Evolutionary conservation across 2,888 invertebrate species (phyloP).

Genomic region (Agrochola lychnidis): DNA sequence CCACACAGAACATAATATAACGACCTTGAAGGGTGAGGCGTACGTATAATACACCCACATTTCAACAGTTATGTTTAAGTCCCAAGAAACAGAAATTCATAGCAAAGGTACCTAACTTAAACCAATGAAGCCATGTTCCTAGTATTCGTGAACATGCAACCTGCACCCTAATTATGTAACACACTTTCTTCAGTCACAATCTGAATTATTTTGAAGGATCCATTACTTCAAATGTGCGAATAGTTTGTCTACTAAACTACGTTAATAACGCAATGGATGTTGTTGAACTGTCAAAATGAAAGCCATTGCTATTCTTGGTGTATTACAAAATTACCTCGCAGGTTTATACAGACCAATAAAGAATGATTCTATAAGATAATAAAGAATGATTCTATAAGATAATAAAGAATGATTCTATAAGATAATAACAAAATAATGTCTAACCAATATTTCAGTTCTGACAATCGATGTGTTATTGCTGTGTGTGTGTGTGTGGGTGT

Average conservation of each 20-base stretch:
- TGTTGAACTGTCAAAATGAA: no score
- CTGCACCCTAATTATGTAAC: no score
- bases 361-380: background rate
- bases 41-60: background rate
- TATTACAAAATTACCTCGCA: no score
- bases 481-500: background rate
- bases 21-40: background rate
- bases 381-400: background rate
- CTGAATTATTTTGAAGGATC: no score
- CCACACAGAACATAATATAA: background rate
- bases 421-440: constrained; percentile 1
- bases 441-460: background rate
- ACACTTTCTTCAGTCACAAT: no score
- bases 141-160: background rate
- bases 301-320: no score
- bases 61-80: background rate
- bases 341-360: no score
- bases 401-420: background rate
- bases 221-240: no score
- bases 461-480: background rate
- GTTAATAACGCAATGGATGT: no score
- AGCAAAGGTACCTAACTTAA: no score
- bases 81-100: background rate
- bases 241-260: no score
- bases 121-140: background rate